Percentiles rank a stretch among this genome's conserved stretches.
Evolutionary conservation across 2,797 vertebrate genomes (phyloP).

Genomic region (Syngnathus rostellatus): DNA sequence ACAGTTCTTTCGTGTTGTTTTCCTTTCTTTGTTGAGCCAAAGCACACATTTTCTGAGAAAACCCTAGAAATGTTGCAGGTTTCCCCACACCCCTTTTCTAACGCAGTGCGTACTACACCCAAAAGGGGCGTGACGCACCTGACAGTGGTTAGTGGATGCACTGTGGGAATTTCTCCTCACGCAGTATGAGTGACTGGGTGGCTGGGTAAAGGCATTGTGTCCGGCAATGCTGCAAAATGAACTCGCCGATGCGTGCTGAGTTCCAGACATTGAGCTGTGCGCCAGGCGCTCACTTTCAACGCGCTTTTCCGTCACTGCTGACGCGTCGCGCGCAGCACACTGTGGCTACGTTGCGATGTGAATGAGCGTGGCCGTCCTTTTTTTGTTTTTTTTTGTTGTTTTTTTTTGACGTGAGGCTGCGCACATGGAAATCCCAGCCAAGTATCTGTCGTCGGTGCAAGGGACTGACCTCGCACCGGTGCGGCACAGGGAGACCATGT

Average conservation of each 20-base stretch:
- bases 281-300: conserved; percentile 32
- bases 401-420: conserved; percentile 24
- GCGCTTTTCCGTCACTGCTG: conserved; percentile 25
- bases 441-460: conserved; percentile 61
- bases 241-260: conserved; percentile 32
- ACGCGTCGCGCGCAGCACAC: not conserved
- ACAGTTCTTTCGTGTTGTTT: conserved; percentile 35
- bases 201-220: not conserved
- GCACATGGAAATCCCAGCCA: conserved; percentile 66
- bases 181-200: not conserved
- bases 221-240: conserved; percentile 49
- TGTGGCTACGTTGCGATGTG: conserved; percentile 29
- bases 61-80: not conserved
- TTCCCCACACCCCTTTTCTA: conserved; percentile 11
- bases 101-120: conserved; percentile 30
- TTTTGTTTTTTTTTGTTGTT: too few relatives aligned
- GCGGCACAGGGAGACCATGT: conserved; percentile 59
- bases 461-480: conserved; percentile 47
- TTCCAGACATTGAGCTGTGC: conserved; percentile 31
- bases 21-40: not conserved
- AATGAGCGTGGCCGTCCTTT: conserved; percentile 32
- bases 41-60: not conserved
- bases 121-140: conserved; percentile 31
- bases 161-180: not conserved
- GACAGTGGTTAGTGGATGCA: not conserved